phyloP scores from a whole-genome alignment of 2,888 invertebrate genomes.

The Thera obeliscata region DNA sequence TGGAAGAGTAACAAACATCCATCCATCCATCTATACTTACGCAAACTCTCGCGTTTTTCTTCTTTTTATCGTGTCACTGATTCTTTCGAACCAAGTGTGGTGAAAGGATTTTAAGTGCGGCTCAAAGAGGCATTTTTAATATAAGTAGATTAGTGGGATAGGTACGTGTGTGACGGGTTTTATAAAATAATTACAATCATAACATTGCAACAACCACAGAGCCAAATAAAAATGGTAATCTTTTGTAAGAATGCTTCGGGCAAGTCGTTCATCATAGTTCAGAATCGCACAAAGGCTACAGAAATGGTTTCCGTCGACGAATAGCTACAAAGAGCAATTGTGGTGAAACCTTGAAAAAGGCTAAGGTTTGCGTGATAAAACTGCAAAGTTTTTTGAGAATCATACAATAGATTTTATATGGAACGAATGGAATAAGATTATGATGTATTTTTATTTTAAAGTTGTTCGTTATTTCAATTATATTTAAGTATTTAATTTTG shows the following conservation, averaged over 20 bases:
- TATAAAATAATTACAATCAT: background rate
- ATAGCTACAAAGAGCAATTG: conserved; percentile 16
- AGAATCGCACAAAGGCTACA: conserved; percentile 15
- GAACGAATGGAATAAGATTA: background rate
- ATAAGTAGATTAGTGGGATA: no score
- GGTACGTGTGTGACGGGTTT: no score
- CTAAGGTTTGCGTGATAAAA: conserved; percentile 15
- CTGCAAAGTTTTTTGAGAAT: conserved; percentile 1
- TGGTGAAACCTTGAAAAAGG: conserved; percentile 17
- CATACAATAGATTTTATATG: background rate
- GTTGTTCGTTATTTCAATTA: no score
- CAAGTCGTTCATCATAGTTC: conserved; percentile 23
- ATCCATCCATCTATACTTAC: no score
- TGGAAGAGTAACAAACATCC: no score
- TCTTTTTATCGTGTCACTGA: no score
- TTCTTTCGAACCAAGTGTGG: no score
- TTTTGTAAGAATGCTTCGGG: conserved; percentile 8
- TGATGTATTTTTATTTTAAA: no score
- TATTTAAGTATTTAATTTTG: no score
- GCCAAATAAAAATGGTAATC: conserved; percentile 2
- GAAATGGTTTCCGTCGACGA: conserved; percentile 25
- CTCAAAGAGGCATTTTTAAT: no score
- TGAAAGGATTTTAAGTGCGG: no score
- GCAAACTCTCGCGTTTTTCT: no score
- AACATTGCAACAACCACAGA: background rate